Evolutionary conservation across 2,113 vertebrate genomes (phyloP), one percentile per base, ranked within the genome.

Genomic region (Gyps fulvus): DNA sequence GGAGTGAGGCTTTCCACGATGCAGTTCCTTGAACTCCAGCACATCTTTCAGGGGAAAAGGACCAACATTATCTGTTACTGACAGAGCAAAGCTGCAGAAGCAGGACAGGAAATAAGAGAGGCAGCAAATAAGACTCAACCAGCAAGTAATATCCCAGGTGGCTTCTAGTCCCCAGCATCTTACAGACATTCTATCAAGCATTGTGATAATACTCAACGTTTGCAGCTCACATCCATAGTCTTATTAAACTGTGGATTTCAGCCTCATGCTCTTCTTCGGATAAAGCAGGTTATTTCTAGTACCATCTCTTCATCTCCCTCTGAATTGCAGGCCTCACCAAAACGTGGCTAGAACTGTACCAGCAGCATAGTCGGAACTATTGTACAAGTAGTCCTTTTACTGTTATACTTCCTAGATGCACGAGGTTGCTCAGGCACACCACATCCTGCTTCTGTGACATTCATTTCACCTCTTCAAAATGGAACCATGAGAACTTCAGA

Each of bases 381-480:
- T 45, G 86, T 17, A 95, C 78, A 59, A 5, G 31, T 57, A 84
- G 74, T 36, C 43, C 84, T 84, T 71, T 72, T 2, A 47, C n/a
- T 63, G 61, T 32, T 19, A 82, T 29, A 32, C 47, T 21, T 90
- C 71, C 71, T 3, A 38, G 59, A 38, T 25, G 67, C 20, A 69
- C 3, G 0, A 45, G 76, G 76, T 25, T 94, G 58, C 83, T 62
- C 83, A 55, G 76, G 82, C 49, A 86, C 62, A 58, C 29, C 69
- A 55, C 0, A 9, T 81, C 76, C 86, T 63, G 83, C 72, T 95
- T 87, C 85, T 13, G 4, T 12, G 55, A 83, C 80, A 86, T 83
- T 62, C 78, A 80, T 62, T 92, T 88, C 80, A 94, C 92, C 90
- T 96, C 90, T 71, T 90, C 50, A 74, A 81, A 95, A 92, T 5